A percentile compares a stretch with the other conserved stretches of the same genome.
phyloP scores from a whole-genome alignment of 2,113 vertebrate genomes.

The Protobothrops flavoviridis region DNA sequence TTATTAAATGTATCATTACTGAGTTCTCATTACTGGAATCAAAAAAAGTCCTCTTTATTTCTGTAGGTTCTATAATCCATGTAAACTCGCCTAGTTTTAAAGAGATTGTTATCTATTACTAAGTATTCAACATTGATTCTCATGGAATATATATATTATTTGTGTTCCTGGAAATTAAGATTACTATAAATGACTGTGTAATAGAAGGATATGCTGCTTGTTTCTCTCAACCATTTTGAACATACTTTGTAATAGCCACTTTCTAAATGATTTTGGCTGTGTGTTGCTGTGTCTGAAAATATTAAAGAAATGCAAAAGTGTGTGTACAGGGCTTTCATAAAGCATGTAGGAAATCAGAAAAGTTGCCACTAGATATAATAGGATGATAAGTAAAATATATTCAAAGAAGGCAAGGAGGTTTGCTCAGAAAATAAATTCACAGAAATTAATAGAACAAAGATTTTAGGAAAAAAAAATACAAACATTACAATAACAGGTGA shows the following conservation, averaged over 20 bases:
- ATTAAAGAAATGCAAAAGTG: too few relatives aligned
- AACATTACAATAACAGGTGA: not conserved
- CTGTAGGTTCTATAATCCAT: not conserved
- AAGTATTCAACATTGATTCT: not conserved
- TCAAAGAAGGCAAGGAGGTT: not conserved
- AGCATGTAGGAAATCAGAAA: not conserved
- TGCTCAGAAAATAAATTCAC: not conserved
- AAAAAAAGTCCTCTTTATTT: not conserved
- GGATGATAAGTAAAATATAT: not conserved
- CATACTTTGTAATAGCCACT: not conserved
- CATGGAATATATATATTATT: not conserved
- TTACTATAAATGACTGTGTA: not conserved
- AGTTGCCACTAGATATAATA: not conserved
- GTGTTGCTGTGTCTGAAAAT: not conserved
- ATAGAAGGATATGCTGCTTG: not conserved
- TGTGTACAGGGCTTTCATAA: not conserved
- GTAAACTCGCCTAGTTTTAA: not conserved
- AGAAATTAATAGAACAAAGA: not conserved
- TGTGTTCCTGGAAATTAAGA: not conserved
- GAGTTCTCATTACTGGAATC: not conserved
- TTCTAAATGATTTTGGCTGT: not conserved
- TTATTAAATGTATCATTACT: not conserved
- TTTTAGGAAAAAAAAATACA: not conserved
- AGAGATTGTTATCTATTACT: not conserved
- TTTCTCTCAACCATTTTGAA: not conserved